phyloP scores from a whole-genome alignment of 1,140 invertebrate genomes.

The Listronotus bonariensis region DNA sequence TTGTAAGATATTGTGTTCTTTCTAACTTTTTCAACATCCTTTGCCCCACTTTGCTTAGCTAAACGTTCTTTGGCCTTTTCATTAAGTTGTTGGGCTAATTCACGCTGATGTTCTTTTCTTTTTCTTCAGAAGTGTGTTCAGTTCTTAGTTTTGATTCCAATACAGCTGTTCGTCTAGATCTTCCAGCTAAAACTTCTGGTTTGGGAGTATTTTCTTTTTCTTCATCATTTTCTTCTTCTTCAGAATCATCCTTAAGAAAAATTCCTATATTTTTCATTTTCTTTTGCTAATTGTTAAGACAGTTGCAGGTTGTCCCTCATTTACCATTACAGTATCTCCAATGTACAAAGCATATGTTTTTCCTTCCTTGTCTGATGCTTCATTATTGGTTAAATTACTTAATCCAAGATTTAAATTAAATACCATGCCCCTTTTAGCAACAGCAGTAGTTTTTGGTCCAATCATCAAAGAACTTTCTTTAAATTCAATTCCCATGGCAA shows the following conservation, averaged over 20 bases:
- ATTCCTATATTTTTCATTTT: conserved; percentile 97
- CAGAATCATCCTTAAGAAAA: conserved; percentile 92
- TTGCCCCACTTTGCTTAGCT: conserved; percentile 82
- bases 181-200: conserved; percentile 62
- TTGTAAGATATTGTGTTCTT: conserved; percentile 97
- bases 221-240: conserved; percentile 79
- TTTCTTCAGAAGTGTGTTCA: conserved; percentile 96
- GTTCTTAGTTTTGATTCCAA: conserved; percentile 94
- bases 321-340: conserved; percentile 95
- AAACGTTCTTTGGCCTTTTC: conserved; percentile 90
- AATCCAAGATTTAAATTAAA: conserved; percentile 96
- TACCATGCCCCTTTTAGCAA: conserved; percentile 93
- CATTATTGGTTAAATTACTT: conserved; percentile 82
- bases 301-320: conserved; percentile 82
- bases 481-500: conserved; percentile 98
- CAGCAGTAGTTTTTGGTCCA: conserved; percentile 81
- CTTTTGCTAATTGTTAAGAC: conserved; percentile 93
- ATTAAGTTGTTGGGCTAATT: conserved; percentile 89
- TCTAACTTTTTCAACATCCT: conserved; percentile 87
- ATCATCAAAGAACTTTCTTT: conserved; percentile 92
- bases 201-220: conserved; percentile 70
- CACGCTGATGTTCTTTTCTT: conserved; percentile 94
- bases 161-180: conserved; percentile 91
- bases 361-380: conserved; percentile 81
- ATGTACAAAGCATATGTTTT: conserved; percentile 95